Evolutionary conservation across 1,140 invertebrate genomes (phyloP), one percentile per base, ranked within the genome.

Genomic region (Drepana arcuata): DNA sequence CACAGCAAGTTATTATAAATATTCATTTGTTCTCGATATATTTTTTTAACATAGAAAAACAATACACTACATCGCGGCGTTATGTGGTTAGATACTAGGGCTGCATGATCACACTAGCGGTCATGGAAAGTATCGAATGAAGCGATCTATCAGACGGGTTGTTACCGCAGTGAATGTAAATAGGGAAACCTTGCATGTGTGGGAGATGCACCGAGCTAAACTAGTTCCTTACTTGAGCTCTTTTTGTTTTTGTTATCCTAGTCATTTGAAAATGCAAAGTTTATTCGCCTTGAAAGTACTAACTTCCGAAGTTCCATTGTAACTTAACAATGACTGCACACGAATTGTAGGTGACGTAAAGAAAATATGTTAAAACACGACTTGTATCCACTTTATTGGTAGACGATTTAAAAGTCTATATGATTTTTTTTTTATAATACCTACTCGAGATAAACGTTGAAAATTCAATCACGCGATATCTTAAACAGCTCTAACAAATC

Each of bases 161-260:
- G 59, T 60, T 58, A 77, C 72, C 73, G 55, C 69, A 74, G 37
- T 45, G 36, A 50, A 32, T 27, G 33, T 32, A 31, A 34, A 27
- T 52, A 61, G 62, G 51, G 72, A 80, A 80, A 61, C 72, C 72
- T 45, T 55, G 50, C 28, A 65, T 66, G 72, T 77, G 75, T 80
- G 75, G 72, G 72, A 80, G 61, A 37, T 42, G 48, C 41, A 40
- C 44, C 47, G 34, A 41, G 53, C 55, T 41, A 40, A 60, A 69
- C 70, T 63, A 66, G 68, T 70, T 71, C 61, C 48, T 35, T 21
- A 48, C 40, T 40, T 31, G 38, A 36, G 39, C 31, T 38, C 41
- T 45, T 54, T 41, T 61, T 63, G 41, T 48, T 60, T 67, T 59
- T 74, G 52, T 62, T 66, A 39, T 37, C 46, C 50, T 51, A 47